Base-by-base conservation (phyloP, 2,888 invertebrate genomes). In the Brenthis ino region DNA sequence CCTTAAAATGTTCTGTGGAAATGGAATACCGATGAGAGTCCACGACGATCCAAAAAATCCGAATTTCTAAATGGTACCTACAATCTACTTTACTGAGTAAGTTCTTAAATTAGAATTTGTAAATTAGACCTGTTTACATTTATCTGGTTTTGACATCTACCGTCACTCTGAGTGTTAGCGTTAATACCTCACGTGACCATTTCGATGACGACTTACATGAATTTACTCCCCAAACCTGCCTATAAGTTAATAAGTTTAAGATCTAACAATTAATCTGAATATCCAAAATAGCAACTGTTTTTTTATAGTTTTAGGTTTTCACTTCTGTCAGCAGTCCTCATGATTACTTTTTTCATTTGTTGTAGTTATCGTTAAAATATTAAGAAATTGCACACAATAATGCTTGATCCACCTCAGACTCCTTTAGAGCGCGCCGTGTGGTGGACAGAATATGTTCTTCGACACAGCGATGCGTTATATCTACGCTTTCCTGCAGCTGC, bases 1-100 rank as follows among this genome's bases (percentile, higher is more conserved):
- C 82, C 82, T 16, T 85, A 86, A 68, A 76, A 80, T 37, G 81
- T 88, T 5, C 61, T 89, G n/a, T 85, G 82, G 83, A 86, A 85
- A 75, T 85, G 80, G 80, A 81, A 85, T 70, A 71, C 75, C 3
- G 84, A 83, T 11, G 70, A 68, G 28, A 70, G 83, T 57, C 74
- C 75, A 0, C 65, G 51, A 4, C 50, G 79, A 43, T 78, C 85
- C 0, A 57, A 70, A 16, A 87, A 88, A 81, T 89, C 0, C 80
- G 75, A 71, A 73, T 82, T 20, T 70, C 70, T 0, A 81, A 84
- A 67, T 89, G 86, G 87, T 74, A 84, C 28, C 85, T 87, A 1
- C 88, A 88, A 70, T 78, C 82, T n/a, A 86, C 85, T 72, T 72
- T 88, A 47, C 72, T 88, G 3, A 61, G 56, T 61, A 13, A 55